Percentiles rank a stretch among this genome's conserved stretches.
These are phyloP conservation scores for Falcaria lacertinaria DNA, from an alignment of 2,888 invertebrate genomes.

Conservation along the genomic window DNA sequence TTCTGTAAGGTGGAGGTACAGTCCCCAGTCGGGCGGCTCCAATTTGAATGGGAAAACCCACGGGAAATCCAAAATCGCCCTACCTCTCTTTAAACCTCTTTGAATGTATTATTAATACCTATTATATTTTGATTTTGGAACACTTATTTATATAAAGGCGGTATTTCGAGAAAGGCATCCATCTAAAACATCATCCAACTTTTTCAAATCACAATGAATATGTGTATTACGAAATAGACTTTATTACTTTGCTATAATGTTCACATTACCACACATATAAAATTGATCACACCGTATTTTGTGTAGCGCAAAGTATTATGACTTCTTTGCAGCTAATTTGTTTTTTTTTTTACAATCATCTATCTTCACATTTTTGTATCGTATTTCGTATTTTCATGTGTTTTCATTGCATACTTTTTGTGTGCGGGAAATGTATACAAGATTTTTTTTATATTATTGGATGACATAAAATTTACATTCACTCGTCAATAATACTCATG, in stretches of 20 bases:
- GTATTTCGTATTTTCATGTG: slow-evolving; percentile 20
- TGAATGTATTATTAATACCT: too few relatives aligned
- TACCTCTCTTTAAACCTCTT: too few relatives aligned
- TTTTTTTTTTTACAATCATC: slow-evolving; percentile 14
- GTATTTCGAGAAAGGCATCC: too few relatives aligned
- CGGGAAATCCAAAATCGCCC: too few relatives aligned
- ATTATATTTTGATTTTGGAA: too few relatives aligned
- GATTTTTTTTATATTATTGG: too few relatives aligned
- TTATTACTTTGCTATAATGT: neutral
- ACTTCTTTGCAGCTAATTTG: slow-evolving; percentile 36
- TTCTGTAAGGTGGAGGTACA: too few relatives aligned
- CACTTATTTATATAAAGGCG: too few relatives aligned
- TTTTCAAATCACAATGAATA: neutral
- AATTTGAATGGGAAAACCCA: too few relatives aligned
- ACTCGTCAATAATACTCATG: too few relatives aligned
- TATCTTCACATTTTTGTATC: slow-evolving; percentile 16
- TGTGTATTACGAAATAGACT: neutral
- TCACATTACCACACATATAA: slow-evolving; percentile 12
- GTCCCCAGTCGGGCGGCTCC: too few relatives aligned
- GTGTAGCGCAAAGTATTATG: slow-evolving; percentile 14
- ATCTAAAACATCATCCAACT: neutral
- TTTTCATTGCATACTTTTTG: slow-evolving; percentile 21
- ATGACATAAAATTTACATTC: too few relatives aligned
- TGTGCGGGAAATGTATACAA: slow-evolving; percentile 13
- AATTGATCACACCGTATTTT: slow-evolving; percentile 16